Evolutionary conservation across 1,140 invertebrate genomes (phyloP), one percentile per base, ranked within the genome.

Genomic region (Anastrepha ludens): DNA sequence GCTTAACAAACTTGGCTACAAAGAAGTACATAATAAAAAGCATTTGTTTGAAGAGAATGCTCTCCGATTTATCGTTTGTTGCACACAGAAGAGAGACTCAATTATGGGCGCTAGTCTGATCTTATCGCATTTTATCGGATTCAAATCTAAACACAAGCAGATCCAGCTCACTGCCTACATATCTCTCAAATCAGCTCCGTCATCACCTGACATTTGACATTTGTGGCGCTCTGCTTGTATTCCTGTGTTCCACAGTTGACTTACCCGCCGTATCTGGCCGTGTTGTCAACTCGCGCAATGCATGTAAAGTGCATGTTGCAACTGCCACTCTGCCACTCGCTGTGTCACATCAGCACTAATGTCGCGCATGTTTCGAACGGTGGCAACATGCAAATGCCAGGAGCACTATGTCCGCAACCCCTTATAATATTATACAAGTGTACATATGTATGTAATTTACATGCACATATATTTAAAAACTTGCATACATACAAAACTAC

Each of bases 341-440:
- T 81, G 74, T 81, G 74, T 81, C 74, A 81, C 74, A 81, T 58
- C 74, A 81, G 74, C 74, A 81, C 74, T 81, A 81, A 81, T 81
- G 47, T 81, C 74, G 74, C 74, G 44, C n/a, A 8, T 55, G 74
- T 11, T 55, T 4, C 50, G 74, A 55, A 81, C 74, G 47, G 74
- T 81, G 74, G 74, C 74, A 81, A 81, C 74, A 29, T 81, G 74
- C 55, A 55, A 81, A 81, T 81, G 74, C 50, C 74, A 81, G 50
- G 41, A 81, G 47, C 74, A 81, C 74, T 50, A 81, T 81, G 74
- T 81, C 74, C n/a, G 6, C 39, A 55, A 9, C 50, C 50, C 5
- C 50, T 55, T 55, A 55, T 5, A 7, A 17, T 74, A 44, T 44
- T 47, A 17, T 44, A 74, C 29, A 74, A 47, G 67, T 47, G 67